Evolutionary conservation across 2,113 vertebrate species (phyloP).

Genomic region (Mungos mungo): DNA sequence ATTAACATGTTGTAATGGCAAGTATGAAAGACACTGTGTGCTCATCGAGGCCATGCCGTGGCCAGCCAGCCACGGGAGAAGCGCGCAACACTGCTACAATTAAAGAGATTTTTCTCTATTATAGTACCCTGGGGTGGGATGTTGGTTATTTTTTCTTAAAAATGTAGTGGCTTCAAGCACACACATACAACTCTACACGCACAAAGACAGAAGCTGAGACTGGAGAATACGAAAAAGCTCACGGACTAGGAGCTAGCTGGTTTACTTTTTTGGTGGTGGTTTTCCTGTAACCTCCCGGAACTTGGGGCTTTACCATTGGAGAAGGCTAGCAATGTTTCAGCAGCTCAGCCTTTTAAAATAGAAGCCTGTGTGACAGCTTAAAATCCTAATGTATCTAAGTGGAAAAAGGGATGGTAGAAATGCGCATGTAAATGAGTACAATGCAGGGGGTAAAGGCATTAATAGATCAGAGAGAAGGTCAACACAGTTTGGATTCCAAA

Average conservation of each 20-base stretch:
- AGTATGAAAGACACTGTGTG: slow-evolving; percentile 76
- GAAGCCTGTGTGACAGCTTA: slow-evolving; percentile 36
- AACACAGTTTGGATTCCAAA: background rate
- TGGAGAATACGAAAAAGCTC: background rate
- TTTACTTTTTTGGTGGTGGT: background rate
- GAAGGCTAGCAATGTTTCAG: background rate
- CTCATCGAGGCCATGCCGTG: slow-evolving; percentile 81
- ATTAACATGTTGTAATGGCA: slow-evolving; percentile 86
- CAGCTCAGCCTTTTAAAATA: slow-evolving; percentile 41
- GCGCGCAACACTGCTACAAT: slow-evolving; percentile 72
- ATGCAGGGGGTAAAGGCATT: background rate
- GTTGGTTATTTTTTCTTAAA: slow-evolving; percentile 26
- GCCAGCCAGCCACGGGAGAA: slow-evolving; percentile 78
- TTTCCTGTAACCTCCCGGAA: background rate
- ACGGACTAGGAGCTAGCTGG: background rate
- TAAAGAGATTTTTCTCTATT: slow-evolving; percentile 75
- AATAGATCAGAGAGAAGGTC: background rate
- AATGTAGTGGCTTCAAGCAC: slow-evolving; percentile 32
- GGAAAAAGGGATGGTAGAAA: slow-evolving; percentile 34
- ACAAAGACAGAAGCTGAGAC: background rate
- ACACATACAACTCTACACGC: background rate
- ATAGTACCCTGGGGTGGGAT: background rate
- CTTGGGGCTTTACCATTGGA: background rate
- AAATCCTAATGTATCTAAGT: slow-evolving; percentile 18
- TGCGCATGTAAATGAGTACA: background rate